These are phyloP conservation scores for Volucella inanis DNA, from an alignment of 2,888 invertebrate species.

Conservation along the genomic window DNA sequence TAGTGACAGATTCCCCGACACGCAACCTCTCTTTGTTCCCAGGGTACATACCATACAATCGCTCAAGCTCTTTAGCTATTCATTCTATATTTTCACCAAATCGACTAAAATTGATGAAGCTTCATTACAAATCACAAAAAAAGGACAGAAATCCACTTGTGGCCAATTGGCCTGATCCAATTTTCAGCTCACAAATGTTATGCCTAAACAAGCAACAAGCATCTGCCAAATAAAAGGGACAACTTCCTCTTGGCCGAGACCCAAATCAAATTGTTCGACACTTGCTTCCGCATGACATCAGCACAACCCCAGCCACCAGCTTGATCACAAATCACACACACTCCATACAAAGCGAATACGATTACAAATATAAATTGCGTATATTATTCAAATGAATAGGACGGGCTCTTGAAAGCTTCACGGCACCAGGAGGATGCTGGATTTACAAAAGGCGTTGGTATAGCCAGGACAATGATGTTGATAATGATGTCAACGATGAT, in stretches of 20 bases:
- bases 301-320: slow-evolving; percentile 1
- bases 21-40: too few relatives aligned
- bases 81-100: too few relatives aligned
- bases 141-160: slow-evolving; percentile 40
- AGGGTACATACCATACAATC: too few relatives aligned
- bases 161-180: slow-evolving; percentile 65
- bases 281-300: slow-evolving; percentile 68
- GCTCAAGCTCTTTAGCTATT: too few relatives aligned
- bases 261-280: slow-evolving; percentile 69
- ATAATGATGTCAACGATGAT: slow-evolving; percentile 72
- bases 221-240: slow-evolving; percentile 14
- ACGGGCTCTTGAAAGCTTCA: slow-evolving; percentile 58
- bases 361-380: slow-evolving; percentile 74
- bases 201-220: slow-evolving; percentile 56
- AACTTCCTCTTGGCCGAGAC: slow-evolving; percentile 47
- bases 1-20: too few relatives aligned
- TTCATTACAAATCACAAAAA: slow-evolving; percentile 42
- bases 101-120: slow-evolving; percentile 40
- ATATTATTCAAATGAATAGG: slow-evolving; percentile 71
- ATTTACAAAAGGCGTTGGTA: slow-evolving; percentile 1
- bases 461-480: slow-evolving; percentile 46
- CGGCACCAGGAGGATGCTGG: slow-evolving; percentile 19
- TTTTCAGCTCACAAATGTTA: slow-evolving; percentile 52
- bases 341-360: slow-evolving; percentile 58
- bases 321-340: not conserved